These are phyloP conservation scores for Brenthis ino DNA, from an alignment of 2,888 invertebrate species.

Conservation along the genomic window DNA sequence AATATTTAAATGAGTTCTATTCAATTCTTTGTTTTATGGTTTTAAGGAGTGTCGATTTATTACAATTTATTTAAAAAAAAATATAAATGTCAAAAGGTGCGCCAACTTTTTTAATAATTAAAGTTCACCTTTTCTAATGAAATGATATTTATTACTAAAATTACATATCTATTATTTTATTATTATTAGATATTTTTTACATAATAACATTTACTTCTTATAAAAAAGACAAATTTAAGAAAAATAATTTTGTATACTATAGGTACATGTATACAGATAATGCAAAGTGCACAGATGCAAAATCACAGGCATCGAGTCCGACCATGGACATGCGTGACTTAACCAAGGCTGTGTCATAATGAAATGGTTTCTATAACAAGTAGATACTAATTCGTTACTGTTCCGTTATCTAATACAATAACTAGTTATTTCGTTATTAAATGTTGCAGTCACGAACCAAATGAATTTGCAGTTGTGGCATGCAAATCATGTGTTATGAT, in stretches of 20 bases:
- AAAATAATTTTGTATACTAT: background rate
- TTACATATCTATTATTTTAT: too few relatives aligned
- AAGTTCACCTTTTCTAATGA: too few relatives aligned
- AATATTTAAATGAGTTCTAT: too few relatives aligned
- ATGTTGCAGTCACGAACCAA: slow-evolving; percentile 65
- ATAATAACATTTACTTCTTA: too few relatives aligned
- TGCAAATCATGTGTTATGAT: slow-evolving; percentile 54
- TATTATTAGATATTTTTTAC: too few relatives aligned
- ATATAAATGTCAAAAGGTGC: too few relatives aligned
- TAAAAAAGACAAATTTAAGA: too few relatives aligned
- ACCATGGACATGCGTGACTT: slow-evolving; percentile 53
- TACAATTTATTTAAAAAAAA: too few relatives aligned
- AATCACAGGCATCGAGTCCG: slow-evolving; percentile 39
- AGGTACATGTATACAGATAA: background rate
- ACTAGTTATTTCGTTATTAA: slow-evolving; percentile 69
- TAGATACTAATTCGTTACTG: slow-evolving; percentile 52
- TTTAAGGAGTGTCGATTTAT: too few relatives aligned
- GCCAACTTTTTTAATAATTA: too few relatives aligned
- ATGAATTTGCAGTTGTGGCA: slow-evolving; percentile 54
- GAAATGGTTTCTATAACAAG: slow-evolving; percentile 48
- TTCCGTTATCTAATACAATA: slow-evolving; percentile 75
- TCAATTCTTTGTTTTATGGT: too few relatives aligned
- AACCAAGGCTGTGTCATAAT: slow-evolving; percentile 64
- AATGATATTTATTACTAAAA: too few relatives aligned
- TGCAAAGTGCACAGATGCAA: slow-evolving; percentile 37